Base-by-base conservation (phyloP, 2,113 vertebrate genomes). In the Boleophthalmus pectinirostris region DNA sequence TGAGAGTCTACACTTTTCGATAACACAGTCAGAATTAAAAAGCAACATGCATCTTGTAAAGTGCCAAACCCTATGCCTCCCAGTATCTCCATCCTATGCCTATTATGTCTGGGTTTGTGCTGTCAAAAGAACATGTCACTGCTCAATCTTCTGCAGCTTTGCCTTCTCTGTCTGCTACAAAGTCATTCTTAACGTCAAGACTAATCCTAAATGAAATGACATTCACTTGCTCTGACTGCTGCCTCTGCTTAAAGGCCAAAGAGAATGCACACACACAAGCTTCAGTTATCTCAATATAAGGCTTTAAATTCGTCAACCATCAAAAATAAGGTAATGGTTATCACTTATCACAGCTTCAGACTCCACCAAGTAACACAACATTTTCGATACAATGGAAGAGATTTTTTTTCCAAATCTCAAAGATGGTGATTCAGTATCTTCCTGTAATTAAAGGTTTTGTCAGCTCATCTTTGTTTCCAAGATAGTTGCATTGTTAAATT, bases 141-240 rank as follows among this genome's bases (percentile, higher is more conserved):
- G 81, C 74, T 78, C 51, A 53, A 74, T 64, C 33, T 64, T 64
- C 38, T 74, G 47, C 25, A 1, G 23, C 69, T 82, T 33, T 74
- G 72, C 53, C 69, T 53, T 51, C 16, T 47, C 56, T 3, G 16
- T 23, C n/a, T 68, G 77, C 79, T 72, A 45, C 64, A 64, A 82
- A 82, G 74, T 77, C 43, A 84, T 81, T 87, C 73, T 64, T 60
- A 29, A 69, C 29, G 43, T 75, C 76, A 57, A 69, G 58, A 58
- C 81, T 87, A 72, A 88, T 87, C 76, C 77, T 77, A 77, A 87
- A 80, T 83, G 79, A 85, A 63, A 79, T 86, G 80, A 72, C 61
- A 77, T 75, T 85, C 21, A 68, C 54, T 72, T 72, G 63, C 65
- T 72, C 66, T 54, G 49, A 71, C 71, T 18, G 20, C 20, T 54